Evolutionary conservation across 1,140 invertebrate species (phyloP), one percentile per base, ranked within the genome.

Genomic region (Drosophila guanche): DNA sequence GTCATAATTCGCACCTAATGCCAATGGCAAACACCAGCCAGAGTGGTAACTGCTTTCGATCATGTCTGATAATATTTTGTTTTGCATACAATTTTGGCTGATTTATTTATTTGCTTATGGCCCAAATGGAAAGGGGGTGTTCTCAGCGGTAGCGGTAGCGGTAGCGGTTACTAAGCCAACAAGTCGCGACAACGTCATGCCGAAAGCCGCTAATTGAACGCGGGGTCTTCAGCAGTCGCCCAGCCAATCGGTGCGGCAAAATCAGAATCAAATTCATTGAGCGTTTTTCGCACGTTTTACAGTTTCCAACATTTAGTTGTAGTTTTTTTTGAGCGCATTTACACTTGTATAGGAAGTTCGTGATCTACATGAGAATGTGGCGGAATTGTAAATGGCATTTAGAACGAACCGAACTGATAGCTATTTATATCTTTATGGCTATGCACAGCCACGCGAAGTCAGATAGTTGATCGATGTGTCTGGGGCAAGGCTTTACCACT

Each of bases 61-160:
- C 73, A 86, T 59, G 75, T 69, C 50, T 61, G 70, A 81, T 86
- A 88, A 86, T 86, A 86, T 81, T 88, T 86, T 88, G 83, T 88
- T 86, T 86, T 88, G 62, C 81, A 73, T 62, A 72, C 67, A 47
- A 62, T 63, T 79, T 37, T 57, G 43, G 43, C 52, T 63, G 61
- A 79, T 75, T 75, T 70, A 83, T 74, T 74, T 69, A 40, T 78
- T 83, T 83, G 68, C 10, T 47, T 27, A 47, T 25, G 14, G 20
- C 20, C 33, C 16, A 42, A 7, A 14, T 7, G 5, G 6, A 12
- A 1, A 0, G 33, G 33, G 33, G 33, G 33, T 37, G 33, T 37
- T 37, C 3, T 37, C 12, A 3, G 20, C 23, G 14, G 40, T 54
- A 27, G 47, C 46, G 52, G 51, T 37, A 3, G 20, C 23, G 14